phyloP scores from a whole-genome alignment of 1,140 invertebrate genomes.

The Drosophila mauritiana region DNA sequence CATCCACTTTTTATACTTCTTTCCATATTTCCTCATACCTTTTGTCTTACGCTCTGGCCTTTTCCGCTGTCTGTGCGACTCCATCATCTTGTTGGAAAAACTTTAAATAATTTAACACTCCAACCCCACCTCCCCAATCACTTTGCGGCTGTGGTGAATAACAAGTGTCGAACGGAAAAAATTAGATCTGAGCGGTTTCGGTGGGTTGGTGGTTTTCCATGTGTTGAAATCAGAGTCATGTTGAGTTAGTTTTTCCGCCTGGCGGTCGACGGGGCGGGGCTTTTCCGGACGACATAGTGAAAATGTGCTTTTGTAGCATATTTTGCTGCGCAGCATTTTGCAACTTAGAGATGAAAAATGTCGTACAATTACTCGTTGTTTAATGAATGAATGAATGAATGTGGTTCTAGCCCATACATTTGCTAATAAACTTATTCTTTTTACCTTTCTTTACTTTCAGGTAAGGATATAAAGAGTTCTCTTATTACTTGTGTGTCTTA shows the following conservation, averaged over 20 bases:
- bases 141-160: constrained; percentile 46
- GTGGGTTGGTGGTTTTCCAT: constrained; percentile 25
- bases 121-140: background rate
- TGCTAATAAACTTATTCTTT: background rate
- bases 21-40: constrained; percentile 31
- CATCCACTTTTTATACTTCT: constrained; percentile 8
- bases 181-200: constrained; percentile 5
- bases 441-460: constrained; percentile 22
- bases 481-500: constrained; percentile 51
- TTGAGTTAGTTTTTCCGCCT: constrained; percentile 49
- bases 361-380: constrained; percentile 17
- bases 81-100: constrained; percentile 49
- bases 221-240: constrained; percentile 62
- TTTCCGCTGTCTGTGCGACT: constrained; percentile 10
- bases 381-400: constrained; percentile 2
- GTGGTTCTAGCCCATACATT: background rate
- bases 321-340: constrained; percentile 57
- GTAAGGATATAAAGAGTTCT: constrained; percentile 44
- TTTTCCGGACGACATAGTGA: constrained; percentile 5
- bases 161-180: constrained; percentile 45
- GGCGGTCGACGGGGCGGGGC: too few relatives aligned
- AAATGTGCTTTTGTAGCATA: constrained; percentile 67
- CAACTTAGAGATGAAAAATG: background rate
- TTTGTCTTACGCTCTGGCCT: constrained; percentile 56
- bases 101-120: constrained; percentile 73